Percentiles rank a stretch among this genome's conserved stretches.
phyloP scores from a whole-genome alignment of 1,140 invertebrate species.

The Dinothrombium tinctorium region DNA sequence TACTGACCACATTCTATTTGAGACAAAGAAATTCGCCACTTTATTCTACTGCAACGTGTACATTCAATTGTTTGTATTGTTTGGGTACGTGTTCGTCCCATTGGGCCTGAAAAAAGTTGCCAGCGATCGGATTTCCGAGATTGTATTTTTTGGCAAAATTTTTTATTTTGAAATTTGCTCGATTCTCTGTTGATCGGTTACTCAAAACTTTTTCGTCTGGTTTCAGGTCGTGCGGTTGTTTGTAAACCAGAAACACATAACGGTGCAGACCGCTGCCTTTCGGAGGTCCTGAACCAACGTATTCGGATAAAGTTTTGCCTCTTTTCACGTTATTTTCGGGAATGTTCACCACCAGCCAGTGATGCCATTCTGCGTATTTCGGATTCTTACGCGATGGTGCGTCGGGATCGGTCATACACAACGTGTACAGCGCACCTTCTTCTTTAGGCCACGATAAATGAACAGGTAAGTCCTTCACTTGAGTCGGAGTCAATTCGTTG shows the following conservation, averaged over 20 bases:
- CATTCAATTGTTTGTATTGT: constrained; percentile 24
- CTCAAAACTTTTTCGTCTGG: constrained; percentile 39
- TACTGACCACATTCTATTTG: too few relatives aligned
- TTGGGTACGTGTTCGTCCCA: constrained; percentile 71
- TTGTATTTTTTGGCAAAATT: constrained; percentile 61
- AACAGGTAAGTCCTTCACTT: constrained; percentile 29
- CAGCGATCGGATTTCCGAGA: constrained; percentile 52
- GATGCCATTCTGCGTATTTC: constrained; percentile 60
- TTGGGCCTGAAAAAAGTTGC: constrained; percentile 67
- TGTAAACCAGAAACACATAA: constrained; percentile 65
- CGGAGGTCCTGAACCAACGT: constrained; percentile 44
- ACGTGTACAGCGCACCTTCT: constrained; percentile 31
- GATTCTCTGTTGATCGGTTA: constrained; percentile 38
- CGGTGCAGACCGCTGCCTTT: constrained; percentile 40
- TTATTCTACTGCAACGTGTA: too few relatives aligned
- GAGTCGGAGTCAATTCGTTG: constrained; percentile 33
- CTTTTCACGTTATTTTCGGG: constrained; percentile 41
- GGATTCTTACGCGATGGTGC: constrained; percentile 53
- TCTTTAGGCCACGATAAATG: constrained; percentile 18
- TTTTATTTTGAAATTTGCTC: constrained; percentile 47
- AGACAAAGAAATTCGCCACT: too few relatives aligned
- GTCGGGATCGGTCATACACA: constrained; percentile 74
- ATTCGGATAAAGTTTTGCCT: constrained; percentile 47
- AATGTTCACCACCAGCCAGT: constrained; percentile 79
- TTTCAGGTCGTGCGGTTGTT: constrained; percentile 42